Evolutionary conservation across 2,797 vertebrate genomes (phyloP), one percentile per base, ranked within the genome.

Genomic region (Potorous gilbertii): DNA sequence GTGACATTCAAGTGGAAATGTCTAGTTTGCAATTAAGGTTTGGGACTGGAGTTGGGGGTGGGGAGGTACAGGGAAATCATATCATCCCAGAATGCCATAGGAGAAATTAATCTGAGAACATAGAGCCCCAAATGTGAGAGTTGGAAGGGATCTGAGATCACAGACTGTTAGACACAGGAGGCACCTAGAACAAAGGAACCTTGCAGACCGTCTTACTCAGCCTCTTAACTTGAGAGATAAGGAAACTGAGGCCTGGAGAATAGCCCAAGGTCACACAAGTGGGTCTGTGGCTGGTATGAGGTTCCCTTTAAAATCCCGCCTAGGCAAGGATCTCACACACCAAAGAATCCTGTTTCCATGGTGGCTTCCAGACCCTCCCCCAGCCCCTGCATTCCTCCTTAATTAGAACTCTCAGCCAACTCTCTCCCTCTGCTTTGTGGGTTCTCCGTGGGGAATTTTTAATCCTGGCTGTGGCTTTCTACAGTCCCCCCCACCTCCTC

Each of bases 351-450:
- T 27, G 74, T 87, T 87, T 87, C 74, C 74, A 87, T 87, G 74
- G 74, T 87, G 40, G 74, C 74, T 87, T 87, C 40, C 40, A 87
- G 74, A 87, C 74, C 74, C 74, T 87, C 74, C 74, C 74, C 74
- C 74, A 87, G 40, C 74, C 74, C 74, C 74, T 87, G 74, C 40
- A 87, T 87, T 87, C 74, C 74, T 87, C 74, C 74, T 87, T 87
- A 87, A 87, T 87, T 87, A 87, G 74, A 87, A 87, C 74, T 87
- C 74, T 87, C 74, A 87, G 74, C 74, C 74, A 87, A 87, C 40
- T 87, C 74, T 87, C 74, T 87, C 74, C 74, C 74, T 46, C 74
- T 46, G 74, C 74, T 87, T 87, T 87, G 74, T 87, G 74, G 74
- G 21, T 87, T 87, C 74, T 87, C 74, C 40, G 8, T 87, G 40